Evolutionary conservation across 2,113 vertebrate genomes (phyloP), one percentile per base, ranked within the genome.

Genomic region (Chaetodon auriga): DNA sequence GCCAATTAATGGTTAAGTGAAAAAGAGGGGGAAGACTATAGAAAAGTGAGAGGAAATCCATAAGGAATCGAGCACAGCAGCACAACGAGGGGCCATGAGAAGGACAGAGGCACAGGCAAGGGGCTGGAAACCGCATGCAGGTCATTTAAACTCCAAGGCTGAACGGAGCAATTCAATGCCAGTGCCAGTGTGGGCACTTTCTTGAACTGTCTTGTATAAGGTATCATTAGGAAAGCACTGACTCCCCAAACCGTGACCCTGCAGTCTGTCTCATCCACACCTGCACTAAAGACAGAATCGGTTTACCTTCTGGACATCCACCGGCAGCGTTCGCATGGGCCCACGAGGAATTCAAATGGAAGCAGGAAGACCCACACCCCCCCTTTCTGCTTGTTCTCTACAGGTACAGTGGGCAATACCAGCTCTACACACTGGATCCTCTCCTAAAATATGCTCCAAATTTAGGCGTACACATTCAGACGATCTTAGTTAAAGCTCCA

Each of bases 71-170:
- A 94, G 92, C 92, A 95, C 86, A 92, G 92, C 93, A 95, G 93
- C 93, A 95, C 94, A 94, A 93, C 89, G 81, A 92, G 87, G 89
- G 94, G 89, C 93, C 89, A 95, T 95, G 83, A 94, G 92, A 83
- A 83, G 88, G 89, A 90, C 90, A 88, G 82, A 82, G 84, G 91
- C 88, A 93, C 95, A 95, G 92, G 95, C 92, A 93, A 57, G 91
- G 86, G 92, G 84, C 76, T 73, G 83, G 88, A 92, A 90, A 91
- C 85, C 76, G 68, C 96, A 96, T 97, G 96, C 96, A 96, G 87
- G 93, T 91, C 90, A 95, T 95, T 96, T 96, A 96, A 95, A 96
- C 94, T 92, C 94, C 94, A 96, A 96, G 95, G 93, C 95, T 96
- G 95, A 96, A 95, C 80, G 90, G 89, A 89, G 85, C 90, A 93